Percentiles rank a stretch among this genome's conserved stretches.
Conservation (phyloP, 2,113 vertebrate genomes). For the Euleptes europaea region DNA sequence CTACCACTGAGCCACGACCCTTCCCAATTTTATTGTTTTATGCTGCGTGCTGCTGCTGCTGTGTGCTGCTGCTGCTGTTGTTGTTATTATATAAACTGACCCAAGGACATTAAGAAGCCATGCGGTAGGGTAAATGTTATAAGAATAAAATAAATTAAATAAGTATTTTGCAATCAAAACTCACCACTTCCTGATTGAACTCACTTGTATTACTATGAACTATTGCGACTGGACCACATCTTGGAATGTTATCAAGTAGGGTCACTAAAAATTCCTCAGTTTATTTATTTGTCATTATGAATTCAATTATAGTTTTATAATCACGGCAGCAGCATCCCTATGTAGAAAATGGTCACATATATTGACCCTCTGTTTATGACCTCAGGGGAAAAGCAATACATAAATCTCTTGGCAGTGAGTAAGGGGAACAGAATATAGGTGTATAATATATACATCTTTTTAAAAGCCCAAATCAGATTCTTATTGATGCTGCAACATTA, state of each 20-base stretch:
- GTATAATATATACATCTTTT: neutral
- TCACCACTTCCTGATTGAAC: neutral
- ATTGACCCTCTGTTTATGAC: neutral
- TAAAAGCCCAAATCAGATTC: neutral
- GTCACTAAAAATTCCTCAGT: neutral
- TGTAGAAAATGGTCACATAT: neutral
- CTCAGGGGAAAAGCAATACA: neutral
- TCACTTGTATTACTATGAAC: neutral
- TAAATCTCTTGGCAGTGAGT: neutral
- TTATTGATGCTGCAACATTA: neutral
- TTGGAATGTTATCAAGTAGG: neutral
- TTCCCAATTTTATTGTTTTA: too few species aligned
- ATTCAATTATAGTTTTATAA: neutral
- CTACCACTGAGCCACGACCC: too few species aligned
- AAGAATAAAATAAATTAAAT: neutral
- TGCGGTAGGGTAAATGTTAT: too few species aligned
- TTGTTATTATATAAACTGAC: too few species aligned
- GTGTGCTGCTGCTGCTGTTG: too few species aligned
- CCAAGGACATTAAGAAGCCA: too few species aligned
- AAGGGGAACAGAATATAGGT: neutral
- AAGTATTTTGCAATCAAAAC: neutral
- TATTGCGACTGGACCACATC: neutral
- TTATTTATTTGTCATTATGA: neutral
- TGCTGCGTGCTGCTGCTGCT: too few species aligned
- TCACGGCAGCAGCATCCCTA: neutral